Conservation (phyloP, 2,113 vertebrate genomes). For the Pelecanus crispus region DNA sequence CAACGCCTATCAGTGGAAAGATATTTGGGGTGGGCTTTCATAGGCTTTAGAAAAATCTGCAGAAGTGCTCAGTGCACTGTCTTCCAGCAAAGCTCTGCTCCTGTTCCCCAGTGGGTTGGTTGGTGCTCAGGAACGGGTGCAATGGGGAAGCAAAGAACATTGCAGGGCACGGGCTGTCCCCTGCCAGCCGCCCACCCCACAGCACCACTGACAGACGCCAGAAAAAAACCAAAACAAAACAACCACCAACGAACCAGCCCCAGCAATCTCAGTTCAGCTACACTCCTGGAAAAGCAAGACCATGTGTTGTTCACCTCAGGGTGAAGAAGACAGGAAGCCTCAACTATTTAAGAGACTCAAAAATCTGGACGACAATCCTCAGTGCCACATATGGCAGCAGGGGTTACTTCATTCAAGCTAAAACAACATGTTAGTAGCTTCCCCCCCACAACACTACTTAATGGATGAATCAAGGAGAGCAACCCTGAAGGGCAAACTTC, state of each 20-base stretch:
- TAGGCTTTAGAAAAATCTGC: no score
- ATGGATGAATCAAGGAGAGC: constrained; percentile 26
- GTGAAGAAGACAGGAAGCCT: background rate
- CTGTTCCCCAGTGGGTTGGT: rapidly evolving
- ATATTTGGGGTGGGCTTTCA: background rate
- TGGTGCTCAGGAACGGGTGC: background rate
- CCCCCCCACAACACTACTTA: background rate
- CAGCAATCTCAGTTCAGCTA: background rate
- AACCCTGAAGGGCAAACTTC: constrained; percentile 39
- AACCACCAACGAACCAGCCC: background rate
- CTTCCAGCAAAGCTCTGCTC: background rate
- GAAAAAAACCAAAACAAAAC: no score
- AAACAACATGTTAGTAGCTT: background rate
- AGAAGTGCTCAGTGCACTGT: rapidly evolving
- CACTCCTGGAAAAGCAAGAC: background rate
- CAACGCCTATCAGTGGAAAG: background rate
- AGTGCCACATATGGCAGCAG: background rate
- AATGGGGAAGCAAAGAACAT: background rate
- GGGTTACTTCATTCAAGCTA: constrained; percentile 24
- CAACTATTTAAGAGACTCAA: background rate
- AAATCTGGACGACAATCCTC: background rate
- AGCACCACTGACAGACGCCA: background rate
- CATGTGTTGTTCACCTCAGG: background rate
- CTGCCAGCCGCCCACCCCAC: background rate
- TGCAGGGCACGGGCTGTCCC: rapidly evolving